These are phyloP conservation scores for Rutilus rutilus DNA, from an alignment of 2,113 vertebrate genomes.

Conservation along the genomic window DNA sequence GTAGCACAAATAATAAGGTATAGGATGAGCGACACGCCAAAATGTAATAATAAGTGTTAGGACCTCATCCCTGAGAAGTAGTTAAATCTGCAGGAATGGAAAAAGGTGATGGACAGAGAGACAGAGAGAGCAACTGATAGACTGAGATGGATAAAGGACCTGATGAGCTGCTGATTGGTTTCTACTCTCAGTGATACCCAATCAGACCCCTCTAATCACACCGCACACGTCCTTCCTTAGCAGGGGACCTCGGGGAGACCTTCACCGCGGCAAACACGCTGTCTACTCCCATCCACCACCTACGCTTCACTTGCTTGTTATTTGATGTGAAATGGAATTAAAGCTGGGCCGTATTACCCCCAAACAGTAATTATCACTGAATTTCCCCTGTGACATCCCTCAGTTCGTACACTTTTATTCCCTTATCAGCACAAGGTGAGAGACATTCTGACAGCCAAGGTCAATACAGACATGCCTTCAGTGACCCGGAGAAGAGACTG, in stretches of 20 bases:
- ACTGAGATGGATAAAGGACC: constrained; percentile 44
- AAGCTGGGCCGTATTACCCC: constrained; percentile 55
- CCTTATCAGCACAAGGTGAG: constrained; percentile 47
- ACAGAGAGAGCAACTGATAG: constrained; percentile 6
- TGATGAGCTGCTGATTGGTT: constrained; percentile 56
- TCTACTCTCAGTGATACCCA: constrained; percentile 54
- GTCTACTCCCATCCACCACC: constrained; percentile 54
- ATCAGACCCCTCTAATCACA: constrained; percentile 51
- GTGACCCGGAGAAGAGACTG: constrained; percentile 41
- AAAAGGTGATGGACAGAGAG: constrained; percentile 40
- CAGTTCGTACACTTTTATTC: constrained; percentile 54
- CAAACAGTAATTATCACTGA: constrained; percentile 65
- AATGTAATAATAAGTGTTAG: neutral
- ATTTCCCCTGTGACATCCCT: constrained; percentile 61
- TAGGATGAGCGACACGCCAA: neutral
- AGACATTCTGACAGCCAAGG: constrained; percentile 55
- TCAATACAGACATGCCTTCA: constrained; percentile 42
- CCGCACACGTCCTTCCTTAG: constrained; percentile 37
- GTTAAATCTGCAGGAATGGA: constrained; percentile 10
- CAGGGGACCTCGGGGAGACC: constrained; percentile 19
- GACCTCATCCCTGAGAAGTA: neutral
- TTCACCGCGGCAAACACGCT: constrained; percentile 10
- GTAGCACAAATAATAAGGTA: too few relatives aligned
- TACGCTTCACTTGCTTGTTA: constrained; percentile 57
- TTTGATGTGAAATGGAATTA: constrained; percentile 66